Base-by-base conservation (phyloP, 2,113 vertebrate genomes). In the Dromiciops gliroides region DNA sequence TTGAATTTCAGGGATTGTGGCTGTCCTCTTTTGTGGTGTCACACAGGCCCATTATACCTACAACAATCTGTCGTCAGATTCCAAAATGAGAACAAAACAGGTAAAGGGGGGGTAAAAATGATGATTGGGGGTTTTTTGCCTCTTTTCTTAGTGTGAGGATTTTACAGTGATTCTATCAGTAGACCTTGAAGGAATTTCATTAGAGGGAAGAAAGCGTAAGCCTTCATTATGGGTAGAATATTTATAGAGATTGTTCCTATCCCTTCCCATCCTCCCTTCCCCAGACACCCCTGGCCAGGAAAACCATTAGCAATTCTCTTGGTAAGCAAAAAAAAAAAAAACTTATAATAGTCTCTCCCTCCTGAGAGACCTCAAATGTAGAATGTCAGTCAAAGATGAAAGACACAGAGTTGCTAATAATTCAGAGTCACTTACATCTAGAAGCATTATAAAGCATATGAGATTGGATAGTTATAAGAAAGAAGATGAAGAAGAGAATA, bases 11-110 rank as follows among this genome's bases (percentile, higher is more conserved):
- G 99, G 99, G 56, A 99, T 99, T 95, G 99, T 99, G 60, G 99
- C 99, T 26, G 98, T 99, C 95, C 98, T 99, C 95, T 99, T 99
- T 98, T 99, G 99, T 95, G 99, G 99, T 96, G 98, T 99, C 94
- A 99, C 99, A 11, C 99, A 99, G 95, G 99, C 99, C 31, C 99
- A 99, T 95, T 99, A 99, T 92, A 99, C 99, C 51, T 98, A 98
- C 98, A 99, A 99, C 97, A 99, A 99, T 90, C 98, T 99, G 91
- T 99, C 99, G 2, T 22, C 95, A 8, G 99, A 99, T 96, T 99
- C 98, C 98, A 99, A 98, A 97, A 96, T 97, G 96, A 99, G 99
- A 97, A 99, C 98, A 48, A 99, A 99, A 96, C 99, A 99, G 99
- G 99, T 99, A 99, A 95, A 95, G 90, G 51, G 90, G n/a, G n/a